Conservation (phyloP, 2,797 vertebrate species). For the Argya squamiceps region DNA sequence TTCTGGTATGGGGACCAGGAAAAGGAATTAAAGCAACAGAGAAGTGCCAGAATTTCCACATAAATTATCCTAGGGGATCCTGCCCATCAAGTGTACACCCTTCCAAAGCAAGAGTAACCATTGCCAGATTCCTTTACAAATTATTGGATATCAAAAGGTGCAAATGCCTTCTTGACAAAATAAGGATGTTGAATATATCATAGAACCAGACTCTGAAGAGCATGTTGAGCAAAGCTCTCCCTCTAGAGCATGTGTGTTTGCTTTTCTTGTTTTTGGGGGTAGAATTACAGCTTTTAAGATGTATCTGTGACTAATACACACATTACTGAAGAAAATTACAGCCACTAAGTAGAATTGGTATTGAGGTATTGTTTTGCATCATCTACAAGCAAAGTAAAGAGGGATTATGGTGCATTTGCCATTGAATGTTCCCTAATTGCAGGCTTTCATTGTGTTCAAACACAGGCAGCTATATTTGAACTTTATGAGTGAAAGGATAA, state of each 20-base stretch:
- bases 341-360: not conserved
- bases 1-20: not conserved
- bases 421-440: slow-evolving; percentile 4
- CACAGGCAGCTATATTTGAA: slow-evolving; percentile 22
- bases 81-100: not conserved
- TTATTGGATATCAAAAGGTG: not conserved
- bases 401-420: not conserved
- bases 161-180: not conserved
- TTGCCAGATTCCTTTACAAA: not conserved
- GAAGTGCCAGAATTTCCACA: not conserved
- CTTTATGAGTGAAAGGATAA: not conserved
- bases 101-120: not conserved
- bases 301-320: not conserved
- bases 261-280: not conserved
- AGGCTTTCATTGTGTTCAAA: slow-evolving; percentile 1
- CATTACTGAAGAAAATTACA: not conserved
- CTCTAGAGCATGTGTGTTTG: not conserved
- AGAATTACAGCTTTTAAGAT: not conserved
- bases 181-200: not conserved
- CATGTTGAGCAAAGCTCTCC: not conserved
- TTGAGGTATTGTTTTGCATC: not conserved
- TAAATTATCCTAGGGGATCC: not conserved
- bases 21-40: not conserved
- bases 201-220: not conserved
- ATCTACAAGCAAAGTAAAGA: not conserved